Conservation (phyloP, 1,140 invertebrate genomes). For the Phocides pigmalion region DNA sequence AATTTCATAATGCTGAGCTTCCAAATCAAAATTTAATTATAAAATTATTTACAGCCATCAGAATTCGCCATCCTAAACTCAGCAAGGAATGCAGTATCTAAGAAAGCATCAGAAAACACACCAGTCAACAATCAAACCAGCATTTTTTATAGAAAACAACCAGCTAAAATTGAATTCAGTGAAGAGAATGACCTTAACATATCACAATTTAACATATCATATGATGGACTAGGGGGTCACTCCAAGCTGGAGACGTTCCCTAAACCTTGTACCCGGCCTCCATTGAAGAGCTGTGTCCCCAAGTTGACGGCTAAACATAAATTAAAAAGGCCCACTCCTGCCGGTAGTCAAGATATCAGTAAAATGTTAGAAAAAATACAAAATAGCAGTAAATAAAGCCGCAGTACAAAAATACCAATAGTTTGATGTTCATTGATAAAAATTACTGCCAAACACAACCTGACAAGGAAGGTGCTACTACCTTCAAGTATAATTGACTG, state of each 20-base stretch:
- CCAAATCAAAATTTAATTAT: background rate
- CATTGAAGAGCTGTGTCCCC: conserved; percentile 48
- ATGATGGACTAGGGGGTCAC: conserved; percentile 75
- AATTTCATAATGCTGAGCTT: too few species aligned
- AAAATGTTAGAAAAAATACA: conserved; percentile 56
- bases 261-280: conserved; percentile 41
- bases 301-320: conserved; percentile 61
- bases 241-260: conserved; percentile 71
- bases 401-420: too few species aligned
- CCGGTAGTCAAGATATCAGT: conserved; percentile 54
- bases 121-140: conserved; percentile 41
- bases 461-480: too few species aligned
- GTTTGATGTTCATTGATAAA: too few species aligned
- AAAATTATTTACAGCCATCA: conserved; percentile 55
- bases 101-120: conserved; percentile 24
- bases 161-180: conserved; percentile 40
- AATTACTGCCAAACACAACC: too few species aligned
- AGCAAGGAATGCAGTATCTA: conserved; percentile 39
- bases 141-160: conserved; percentile 63
- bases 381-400: too few species aligned
- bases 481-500: too few species aligned
- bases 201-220: conserved; percentile 53
- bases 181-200: conserved; percentile 41
- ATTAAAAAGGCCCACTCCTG: conserved; percentile 50
- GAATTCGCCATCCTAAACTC: conserved; percentile 58